Evolutionary conservation across 2,888 invertebrate species (phyloP), one percentile per base, ranked within the genome.

Genomic region (Rhagium mordax): DNA sequence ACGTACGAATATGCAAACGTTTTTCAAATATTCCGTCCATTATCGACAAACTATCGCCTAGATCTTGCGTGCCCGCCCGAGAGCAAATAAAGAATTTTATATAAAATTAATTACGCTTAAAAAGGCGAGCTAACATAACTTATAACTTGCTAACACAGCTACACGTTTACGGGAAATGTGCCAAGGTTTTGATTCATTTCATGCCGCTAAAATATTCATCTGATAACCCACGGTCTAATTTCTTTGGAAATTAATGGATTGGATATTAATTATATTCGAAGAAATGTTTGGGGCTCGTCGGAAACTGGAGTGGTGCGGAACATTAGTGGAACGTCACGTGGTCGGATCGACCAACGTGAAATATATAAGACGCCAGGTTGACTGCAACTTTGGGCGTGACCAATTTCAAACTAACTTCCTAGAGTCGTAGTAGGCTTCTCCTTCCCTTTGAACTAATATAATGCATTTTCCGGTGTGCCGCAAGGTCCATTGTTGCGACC

Each of bases 211-310:
- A 61, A 61, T 61, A 61, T 61, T 61, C 61, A 61, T 61, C 61
- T 48, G 61, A 61, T 61, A 61, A 24, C 48, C 21, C 8, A n/a
- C 47, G 18, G 21, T 18, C 61, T 61, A 61, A 61, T 61, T 61
- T 61, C 61, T 61, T 24, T 41, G 24, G 48, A 61, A 61, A 61
- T 61, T 61, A 61, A 61, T 61, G 61, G 48, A 61, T 61, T 21
- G 61, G 15, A 21, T 47, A 47, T 41, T 61, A 61, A 61, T 61
- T 48, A 48, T 21, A 47, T 41, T 21, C 6, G 7, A 20, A 18
- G 18, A 61, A 18, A 16, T 33, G n/a, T n/a, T 61, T 55, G 21
- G 8, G 2, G 24, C 7, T 24, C 24, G n/a, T n/a, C 1, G 8
- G n/a, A 20, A 20, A 55, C 10, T n/a, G 0, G 2, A 20, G 24